Base-by-base conservation (phyloP, 1,140 invertebrate species). In the Heliconius hermathena region DNA sequence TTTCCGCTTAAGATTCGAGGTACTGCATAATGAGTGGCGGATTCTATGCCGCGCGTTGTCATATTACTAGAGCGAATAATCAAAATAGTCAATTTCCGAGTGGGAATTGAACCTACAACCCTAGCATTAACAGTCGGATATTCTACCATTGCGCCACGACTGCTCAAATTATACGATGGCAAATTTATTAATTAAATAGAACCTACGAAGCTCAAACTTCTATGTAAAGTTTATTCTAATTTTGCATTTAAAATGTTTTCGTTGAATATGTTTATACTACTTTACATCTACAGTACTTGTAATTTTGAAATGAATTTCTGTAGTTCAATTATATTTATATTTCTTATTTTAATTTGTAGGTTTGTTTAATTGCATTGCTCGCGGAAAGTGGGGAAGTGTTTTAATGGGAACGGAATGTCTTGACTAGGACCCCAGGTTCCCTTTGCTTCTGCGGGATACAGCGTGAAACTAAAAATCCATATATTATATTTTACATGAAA, bases 161-260 rank as follows among this genome's bases (percentile, higher is more conserved):
- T 5, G 18, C 16, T 6, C 54, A 83, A 81, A 83, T 83, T 83
- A 80, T 83, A 79, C 82, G 77, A 72, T 26, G 70, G 73, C 74
- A 76, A 80, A 82, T 82, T 82, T 80, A 79, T 83, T 83, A 83
- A 83, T 81, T 83, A 81, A 83, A 81, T 74, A 76, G 76, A 76
- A 73, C 73, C 66, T 46, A 75, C 41, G 20, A 52, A 41, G 33
- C 80, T 81, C 76, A 81, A 81, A 81, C 57, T 78, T 74, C 54
- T 52, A 20, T 26, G 16, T 2, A 29, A 22, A 71, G n/a, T 76
- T 71, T 29, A 76, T 76, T 77, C 54, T 11, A 57, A 57, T 57
- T 57, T 57, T 57, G 54, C 54, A 60, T 76, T 66, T 76, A 60
- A 36, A 57, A 76, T 74, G 41, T 74, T 74, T 26, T 46, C 26